These are phyloP conservation scores for Mantis religiosa DNA, from an alignment of 2,888 invertebrate genomes.

Conservation along the genomic window DNA sequence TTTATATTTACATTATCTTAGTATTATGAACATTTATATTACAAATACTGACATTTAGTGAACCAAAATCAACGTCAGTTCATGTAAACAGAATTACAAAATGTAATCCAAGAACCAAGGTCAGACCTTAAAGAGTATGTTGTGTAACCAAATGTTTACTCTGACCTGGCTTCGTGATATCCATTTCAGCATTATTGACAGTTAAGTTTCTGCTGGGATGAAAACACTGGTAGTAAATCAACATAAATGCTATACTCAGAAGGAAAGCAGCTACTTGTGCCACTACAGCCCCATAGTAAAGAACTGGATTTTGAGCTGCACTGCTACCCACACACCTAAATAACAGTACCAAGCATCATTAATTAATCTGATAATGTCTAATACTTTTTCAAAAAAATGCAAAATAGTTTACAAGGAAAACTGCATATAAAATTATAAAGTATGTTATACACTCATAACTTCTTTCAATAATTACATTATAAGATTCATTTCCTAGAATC, in stretches of 20 bases:
- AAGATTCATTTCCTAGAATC: too few species aligned
- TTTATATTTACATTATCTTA: background rate
- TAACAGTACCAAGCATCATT: slow-evolving; percentile 9
- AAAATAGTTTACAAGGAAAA: too few species aligned
- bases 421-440: too few species aligned
- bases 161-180: slow-evolving; percentile 18
- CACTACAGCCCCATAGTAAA: slow-evolving; percentile 46
- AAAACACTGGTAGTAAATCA: slow-evolving; percentile 46
- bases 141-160: background rate
- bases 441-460: too few species aligned
- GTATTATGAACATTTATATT: background rate
- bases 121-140: background rate
- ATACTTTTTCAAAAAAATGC: too few species aligned
- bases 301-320: slow-evolving; percentile 42
- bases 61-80: background rate
- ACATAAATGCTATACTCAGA: slow-evolving; percentile 43
- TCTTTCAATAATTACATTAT: too few species aligned
- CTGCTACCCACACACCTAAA: slow-evolving; percentile 46
- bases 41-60: background rate
- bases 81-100: background rate
- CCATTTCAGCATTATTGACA: slow-evolving; percentile 4
- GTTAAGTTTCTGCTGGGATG: slow-evolving; percentile 39
- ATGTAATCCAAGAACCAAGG: background rate
- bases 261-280: slow-evolving; percentile 44
- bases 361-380: too few species aligned